These are phyloP conservation scores for Furcula furcula DNA, from an alignment of 2,888 invertebrate species.

Conservation along the genomic window DNA sequence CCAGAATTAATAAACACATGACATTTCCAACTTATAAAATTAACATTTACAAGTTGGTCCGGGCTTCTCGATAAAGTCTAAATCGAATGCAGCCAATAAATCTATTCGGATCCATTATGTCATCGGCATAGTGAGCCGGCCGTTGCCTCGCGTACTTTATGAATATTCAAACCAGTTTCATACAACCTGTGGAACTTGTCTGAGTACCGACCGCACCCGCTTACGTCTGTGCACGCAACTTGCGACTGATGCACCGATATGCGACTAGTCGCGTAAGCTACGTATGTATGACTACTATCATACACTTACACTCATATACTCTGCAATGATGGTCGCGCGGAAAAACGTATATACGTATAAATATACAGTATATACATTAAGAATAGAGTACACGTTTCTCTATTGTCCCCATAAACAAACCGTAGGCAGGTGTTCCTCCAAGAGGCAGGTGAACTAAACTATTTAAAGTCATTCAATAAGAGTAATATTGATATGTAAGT, in stretches of 20 bases:
- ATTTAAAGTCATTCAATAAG: too few species aligned
- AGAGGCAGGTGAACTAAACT: too few species aligned
- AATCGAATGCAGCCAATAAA: conserved; percentile 46
- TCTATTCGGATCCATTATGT: conserved; percentile 65
- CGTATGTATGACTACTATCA: too few species aligned
- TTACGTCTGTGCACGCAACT: conserved; percentile 28
- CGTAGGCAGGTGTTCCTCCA: too few species aligned
- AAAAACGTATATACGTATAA: too few species aligned
- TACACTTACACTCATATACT: too few species aligned
- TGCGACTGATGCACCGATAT: conserved; percentile 23
- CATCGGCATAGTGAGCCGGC: conserved; percentile 59
- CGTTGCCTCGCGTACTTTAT: conserved; percentile 57
- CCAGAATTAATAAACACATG: conserved; percentile 5
- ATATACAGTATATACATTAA: too few species aligned
- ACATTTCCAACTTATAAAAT: conserved; percentile 5
- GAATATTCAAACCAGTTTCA: conserved; percentile 66
- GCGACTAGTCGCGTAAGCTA: conserved; percentile 18
- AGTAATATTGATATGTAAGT: too few species aligned
- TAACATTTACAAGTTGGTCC: background rate
- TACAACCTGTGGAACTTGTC: conserved; percentile 46
- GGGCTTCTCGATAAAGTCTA: conserved; percentile 28
- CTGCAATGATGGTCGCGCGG: too few species aligned
- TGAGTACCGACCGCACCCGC: conserved; percentile 16
- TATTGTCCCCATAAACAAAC: too few species aligned
- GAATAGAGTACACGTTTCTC: too few species aligned